Evolutionary conservation across 2,113 vertebrate genomes (phyloP).

Genomic region (Aphelocoma coerulescens): DNA sequence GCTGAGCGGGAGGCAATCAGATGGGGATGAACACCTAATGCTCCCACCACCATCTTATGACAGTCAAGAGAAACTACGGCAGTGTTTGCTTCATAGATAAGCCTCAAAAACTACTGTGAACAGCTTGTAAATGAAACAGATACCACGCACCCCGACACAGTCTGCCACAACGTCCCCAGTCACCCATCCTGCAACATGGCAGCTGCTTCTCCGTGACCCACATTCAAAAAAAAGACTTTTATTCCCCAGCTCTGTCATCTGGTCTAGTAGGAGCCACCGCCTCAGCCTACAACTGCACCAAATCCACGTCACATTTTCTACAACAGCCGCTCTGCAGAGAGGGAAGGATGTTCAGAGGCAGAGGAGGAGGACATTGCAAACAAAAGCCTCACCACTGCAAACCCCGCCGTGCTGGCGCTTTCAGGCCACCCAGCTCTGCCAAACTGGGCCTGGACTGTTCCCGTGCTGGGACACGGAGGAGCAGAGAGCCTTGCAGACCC

Average conservation of each 20-base stretch:
- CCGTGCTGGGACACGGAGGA: rapidly evolving
- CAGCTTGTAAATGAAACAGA: neutral
- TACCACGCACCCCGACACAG: neutral
- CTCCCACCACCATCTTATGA: neutral
- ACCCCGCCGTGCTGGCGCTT: neutral
- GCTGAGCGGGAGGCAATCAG: neutral
- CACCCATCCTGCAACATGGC: neutral
- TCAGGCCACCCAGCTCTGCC: neutral
- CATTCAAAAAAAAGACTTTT: neutral
- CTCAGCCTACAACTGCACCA: neutral
- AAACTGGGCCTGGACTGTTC: neutral
- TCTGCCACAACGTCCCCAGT: neutral
- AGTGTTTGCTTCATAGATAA: neutral
- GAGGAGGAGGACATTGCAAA: neutral
- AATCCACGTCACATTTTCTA: rapidly evolving
- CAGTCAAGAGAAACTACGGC: neutral
- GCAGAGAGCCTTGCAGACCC: neutral
- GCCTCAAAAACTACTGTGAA: neutral
- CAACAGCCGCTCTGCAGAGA: neutral
- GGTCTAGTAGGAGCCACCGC: neutral
- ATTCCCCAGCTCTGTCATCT: neutral
- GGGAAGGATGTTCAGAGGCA: neutral
- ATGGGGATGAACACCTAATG: neutral
- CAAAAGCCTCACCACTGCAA: neutral
- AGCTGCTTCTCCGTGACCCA: neutral